Percentiles rank a stretch among this genome's conserved stretches.
Conservation (phyloP, 2,113 vertebrate species). For the Halcyon malimbica region DNA sequence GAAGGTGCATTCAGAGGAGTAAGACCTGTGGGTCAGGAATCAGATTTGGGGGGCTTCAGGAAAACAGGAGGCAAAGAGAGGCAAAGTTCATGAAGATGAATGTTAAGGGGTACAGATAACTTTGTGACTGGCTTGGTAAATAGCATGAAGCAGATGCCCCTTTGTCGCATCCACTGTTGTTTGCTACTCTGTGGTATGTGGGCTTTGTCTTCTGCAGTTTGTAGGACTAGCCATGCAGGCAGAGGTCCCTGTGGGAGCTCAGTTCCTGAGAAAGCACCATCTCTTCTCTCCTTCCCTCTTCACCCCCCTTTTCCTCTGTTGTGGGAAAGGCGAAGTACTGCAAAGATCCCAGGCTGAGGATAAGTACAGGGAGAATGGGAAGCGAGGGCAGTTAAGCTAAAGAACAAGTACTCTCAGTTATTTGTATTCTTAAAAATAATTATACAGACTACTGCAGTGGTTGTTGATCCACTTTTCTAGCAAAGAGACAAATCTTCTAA, state of each 20-base stretch:
- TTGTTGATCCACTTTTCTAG: not conserved
- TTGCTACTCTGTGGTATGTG: not conserved
- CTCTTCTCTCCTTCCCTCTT: not conserved
- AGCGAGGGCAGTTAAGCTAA: not conserved
- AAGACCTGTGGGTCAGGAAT: not conserved
- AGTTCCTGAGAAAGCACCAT: not conserved
- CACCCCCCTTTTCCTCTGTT: not conserved
- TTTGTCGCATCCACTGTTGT: not conserved
- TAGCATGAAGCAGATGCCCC: accelerated
- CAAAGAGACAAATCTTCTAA: not conserved
- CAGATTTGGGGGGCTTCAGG: not conserved
- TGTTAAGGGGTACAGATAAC: not conserved
- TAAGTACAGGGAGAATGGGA: not conserved
- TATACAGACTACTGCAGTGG: not conserved
- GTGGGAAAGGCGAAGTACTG: not conserved
- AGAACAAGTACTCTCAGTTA: not conserved
- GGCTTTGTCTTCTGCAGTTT: not conserved
- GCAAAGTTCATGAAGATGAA: not conserved
- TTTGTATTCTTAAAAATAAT: not conserved
- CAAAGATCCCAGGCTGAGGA: not conserved
- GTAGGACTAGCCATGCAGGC: not conserved
- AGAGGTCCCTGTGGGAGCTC: not conserved
- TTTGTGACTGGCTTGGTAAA: not conserved
- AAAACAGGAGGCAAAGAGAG: not conserved
- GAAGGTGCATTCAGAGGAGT: not conserved